These are phyloP conservation scores for Globia sparganii DNA, from an alignment of 2,888 invertebrate genomes.

Conservation along the genomic window DNA sequence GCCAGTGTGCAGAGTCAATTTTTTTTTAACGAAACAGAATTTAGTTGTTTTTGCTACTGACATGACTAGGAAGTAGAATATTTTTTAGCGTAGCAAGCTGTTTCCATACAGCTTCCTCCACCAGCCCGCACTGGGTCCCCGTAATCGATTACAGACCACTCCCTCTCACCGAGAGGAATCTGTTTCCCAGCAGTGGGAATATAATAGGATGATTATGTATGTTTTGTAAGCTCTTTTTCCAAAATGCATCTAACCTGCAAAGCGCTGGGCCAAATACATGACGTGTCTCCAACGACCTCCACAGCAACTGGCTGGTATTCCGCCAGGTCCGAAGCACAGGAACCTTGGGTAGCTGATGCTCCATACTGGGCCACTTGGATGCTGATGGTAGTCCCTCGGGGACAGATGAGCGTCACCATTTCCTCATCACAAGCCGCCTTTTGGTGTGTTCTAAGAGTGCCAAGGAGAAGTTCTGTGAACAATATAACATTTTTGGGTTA, in stretches of 20 bases:
- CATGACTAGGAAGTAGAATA: neutral
- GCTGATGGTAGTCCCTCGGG: conserved; percentile 97
- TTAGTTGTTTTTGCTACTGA: neutral
- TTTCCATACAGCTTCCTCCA: neutral
- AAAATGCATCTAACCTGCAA: conserved; percentile 92
- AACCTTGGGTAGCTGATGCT: conserved; percentile 90
- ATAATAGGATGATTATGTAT: neutral
- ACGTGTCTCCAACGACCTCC: conserved; percentile 91
- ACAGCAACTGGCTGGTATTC: conserved; percentile 89
- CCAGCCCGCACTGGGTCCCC: neutral
- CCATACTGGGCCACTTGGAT: conserved; percentile 98
- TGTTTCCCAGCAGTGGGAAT: neutral
- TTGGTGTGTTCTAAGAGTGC: conserved; percentile 97
- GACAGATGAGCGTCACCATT: conserved; percentile 96
- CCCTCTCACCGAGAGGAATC: neutral
- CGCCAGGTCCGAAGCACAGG: conserved; percentile 87
- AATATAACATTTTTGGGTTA: conserved; percentile 24
- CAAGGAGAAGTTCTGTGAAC: conserved; percentile 95
- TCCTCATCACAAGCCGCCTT: conserved; percentile 98
- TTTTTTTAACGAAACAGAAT: neutral
- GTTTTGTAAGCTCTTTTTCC: neutral
- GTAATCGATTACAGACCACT: neutral
- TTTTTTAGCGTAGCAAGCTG: neutral
- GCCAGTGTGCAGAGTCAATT: too few species aligned
- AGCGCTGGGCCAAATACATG: conserved; percentile 94